Percentiles rank a stretch among this genome's conserved stretches.
phyloP scores from a whole-genome alignment of 2,113 vertebrate species.

The Lethenteron camtschaticum region DNA sequence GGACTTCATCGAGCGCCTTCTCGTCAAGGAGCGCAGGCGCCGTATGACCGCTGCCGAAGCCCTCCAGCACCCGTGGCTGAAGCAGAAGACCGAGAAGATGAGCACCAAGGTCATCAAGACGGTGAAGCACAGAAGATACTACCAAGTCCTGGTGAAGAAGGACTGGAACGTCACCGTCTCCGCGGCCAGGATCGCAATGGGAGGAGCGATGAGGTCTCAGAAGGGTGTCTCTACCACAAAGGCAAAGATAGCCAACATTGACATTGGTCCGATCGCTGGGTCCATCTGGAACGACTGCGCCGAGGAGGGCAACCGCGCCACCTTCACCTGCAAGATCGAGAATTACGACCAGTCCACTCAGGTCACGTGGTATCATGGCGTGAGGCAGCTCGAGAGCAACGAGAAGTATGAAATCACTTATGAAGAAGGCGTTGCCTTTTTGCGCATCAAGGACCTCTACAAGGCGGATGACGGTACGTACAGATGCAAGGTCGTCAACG shows the following conservation, averaged over 20 bases:
- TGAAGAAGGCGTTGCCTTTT: conserved; percentile 62
- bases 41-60: conserved; percentile 85
- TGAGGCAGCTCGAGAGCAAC: conserved; percentile 59
- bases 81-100: conserved; percentile 40
- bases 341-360: conserved; percentile 82
- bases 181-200: conserved; percentile 62
- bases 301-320: conserved; percentile 50
- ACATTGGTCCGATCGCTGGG: conserved; percentile 65
- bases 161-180: conserved; percentile 76
- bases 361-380: conserved; percentile 92
- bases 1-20: conserved; percentile 70
- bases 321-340: conserved; percentile 65
- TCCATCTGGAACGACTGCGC: conserved; percentile 46
- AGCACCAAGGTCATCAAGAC: conserved; percentile 56
- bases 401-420: conserved; percentile 78
- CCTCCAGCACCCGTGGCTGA: conserved; percentile 59
- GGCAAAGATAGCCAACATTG: conserved; percentile 81
- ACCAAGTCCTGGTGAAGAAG: conserved; percentile 62
- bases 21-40: conserved; percentile 78
- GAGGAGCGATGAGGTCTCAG: conserved; percentile 67
- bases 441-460: conserved; percentile 53
- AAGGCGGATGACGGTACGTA: conserved; percentile 80
- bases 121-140: conserved; percentile 70
- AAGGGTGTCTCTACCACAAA: conserved; percentile 61
- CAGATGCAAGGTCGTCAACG: conserved; percentile 77